Evolutionary conservation across 2,113 vertebrate genomes (phyloP).

Genomic region (Spea multiplicata): DNA sequence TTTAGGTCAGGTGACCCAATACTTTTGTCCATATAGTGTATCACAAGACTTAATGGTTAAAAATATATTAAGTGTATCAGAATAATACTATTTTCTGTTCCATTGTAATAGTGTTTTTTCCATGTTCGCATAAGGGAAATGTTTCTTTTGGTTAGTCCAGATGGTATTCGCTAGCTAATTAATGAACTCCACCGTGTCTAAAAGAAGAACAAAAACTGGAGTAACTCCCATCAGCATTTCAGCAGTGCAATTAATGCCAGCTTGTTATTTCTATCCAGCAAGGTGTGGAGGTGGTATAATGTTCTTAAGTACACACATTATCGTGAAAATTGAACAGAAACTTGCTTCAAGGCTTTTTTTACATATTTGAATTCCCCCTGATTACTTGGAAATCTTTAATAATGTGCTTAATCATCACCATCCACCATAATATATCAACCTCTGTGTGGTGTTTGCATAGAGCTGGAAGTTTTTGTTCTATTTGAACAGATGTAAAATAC

Average conservation of each 20-base stretch:
- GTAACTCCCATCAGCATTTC: constrained; percentile 20
- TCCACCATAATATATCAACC: not conserved
- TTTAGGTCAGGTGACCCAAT: no score
- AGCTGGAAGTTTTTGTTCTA: not conserved
- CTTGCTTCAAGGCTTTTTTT: constrained; percentile 5
- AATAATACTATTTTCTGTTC: not conserved
- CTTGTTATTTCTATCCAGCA: constrained; percentile 10
- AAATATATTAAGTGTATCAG: not conserved
- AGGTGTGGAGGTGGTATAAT: constrained; percentile 34
- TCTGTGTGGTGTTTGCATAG: not conserved
- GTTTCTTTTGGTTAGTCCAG: constrained; percentile 1
- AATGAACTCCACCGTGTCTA: constrained; percentile 7
- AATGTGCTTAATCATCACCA: not conserved
- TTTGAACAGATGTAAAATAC: not conserved
- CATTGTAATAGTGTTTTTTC: not conserved
- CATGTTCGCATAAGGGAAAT: not conserved
- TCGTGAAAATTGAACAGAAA: constrained; percentile 6
- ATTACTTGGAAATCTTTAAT: constrained; percentile 10
- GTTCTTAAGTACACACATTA: constrained; percentile 14
- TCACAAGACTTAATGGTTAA: no score
- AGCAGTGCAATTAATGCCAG: constrained; percentile 17
- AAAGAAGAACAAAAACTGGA: constrained; percentile 29
- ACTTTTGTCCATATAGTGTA: no score
- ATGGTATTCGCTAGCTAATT: constrained; percentile 3
- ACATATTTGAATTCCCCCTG: not conserved